Evolutionary conservation across 2,888 invertebrate species (phyloP).

Genomic region (Pardosa pseudoannulata): DNA sequence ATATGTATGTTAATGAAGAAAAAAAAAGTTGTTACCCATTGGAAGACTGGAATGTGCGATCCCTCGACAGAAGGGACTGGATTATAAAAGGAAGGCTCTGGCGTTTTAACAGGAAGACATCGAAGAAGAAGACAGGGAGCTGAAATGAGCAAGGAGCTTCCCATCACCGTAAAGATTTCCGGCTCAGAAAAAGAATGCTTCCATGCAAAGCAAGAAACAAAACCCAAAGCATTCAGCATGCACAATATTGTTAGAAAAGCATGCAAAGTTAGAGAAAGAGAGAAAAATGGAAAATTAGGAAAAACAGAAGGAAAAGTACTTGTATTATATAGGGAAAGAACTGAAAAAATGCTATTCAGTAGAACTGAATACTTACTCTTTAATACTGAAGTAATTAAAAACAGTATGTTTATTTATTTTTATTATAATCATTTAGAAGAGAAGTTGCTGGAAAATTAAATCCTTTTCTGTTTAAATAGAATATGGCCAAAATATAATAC

Average conservation of each 20-base stretch:
- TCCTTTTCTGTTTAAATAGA: no score
- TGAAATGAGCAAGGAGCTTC: slow-evolving; percentile 45
- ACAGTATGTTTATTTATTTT: no score
- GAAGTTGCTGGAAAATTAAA: no score
- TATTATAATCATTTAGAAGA: no score
- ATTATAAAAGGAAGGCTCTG: slow-evolving; percentile 73
- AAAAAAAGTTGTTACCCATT: slow-evolving; percentile 73
- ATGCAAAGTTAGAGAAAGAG: background rate
- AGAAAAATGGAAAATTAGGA: background rate
- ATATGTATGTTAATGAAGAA: background rate
- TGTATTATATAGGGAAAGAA: no score
- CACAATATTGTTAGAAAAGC: background rate
- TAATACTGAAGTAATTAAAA: no score
- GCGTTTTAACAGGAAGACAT: slow-evolving; percentile 72
- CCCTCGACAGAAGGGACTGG: slow-evolving; percentile 73
- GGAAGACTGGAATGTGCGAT: slow-evolving; percentile 75
- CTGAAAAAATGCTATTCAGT: no score
- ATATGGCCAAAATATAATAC: no score
- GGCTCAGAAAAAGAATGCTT: slow-evolving; percentile 6
- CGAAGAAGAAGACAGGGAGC: slow-evolving; percentile 71
- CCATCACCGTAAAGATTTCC: slow-evolving; percentile 36
- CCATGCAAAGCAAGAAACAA: background rate
- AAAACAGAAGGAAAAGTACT: no score
- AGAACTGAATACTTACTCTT: no score
- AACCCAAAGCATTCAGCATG: no score